Evolutionary conservation across 2,888 invertebrate species (phyloP).

Genomic region (Watsonalla cultraria): DNA sequence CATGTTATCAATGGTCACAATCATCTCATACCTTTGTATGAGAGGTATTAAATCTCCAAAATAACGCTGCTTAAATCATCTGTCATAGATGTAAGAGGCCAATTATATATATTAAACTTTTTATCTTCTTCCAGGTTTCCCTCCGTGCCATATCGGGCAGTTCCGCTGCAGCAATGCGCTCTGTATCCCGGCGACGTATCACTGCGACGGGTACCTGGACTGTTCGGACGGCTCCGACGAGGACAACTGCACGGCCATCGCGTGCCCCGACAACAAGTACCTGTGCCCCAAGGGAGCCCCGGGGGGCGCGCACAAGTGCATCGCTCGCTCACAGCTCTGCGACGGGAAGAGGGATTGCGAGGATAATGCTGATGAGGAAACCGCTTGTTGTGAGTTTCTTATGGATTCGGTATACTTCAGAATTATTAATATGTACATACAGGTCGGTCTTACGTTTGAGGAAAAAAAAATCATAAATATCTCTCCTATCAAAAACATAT

Average conservation of each 20-base stretch:
- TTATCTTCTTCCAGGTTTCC: slow-evolving; percentile 84
- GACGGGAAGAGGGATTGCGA: slow-evolving; percentile 94
- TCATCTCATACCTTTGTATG: no score
- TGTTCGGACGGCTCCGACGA: slow-evolving; percentile 96
- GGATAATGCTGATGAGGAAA: slow-evolving; percentile 93
- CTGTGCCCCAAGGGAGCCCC: slow-evolving; percentile 87
- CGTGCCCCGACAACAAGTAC: slow-evolving; percentile 94
- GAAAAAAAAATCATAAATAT: no score
- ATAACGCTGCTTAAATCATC: no score
- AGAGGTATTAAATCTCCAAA: no score
- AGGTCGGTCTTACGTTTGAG: no score
- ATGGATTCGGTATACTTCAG: slow-evolving; percentile 8
- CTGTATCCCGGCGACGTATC: slow-evolving; percentile 93
- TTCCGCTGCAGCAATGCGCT: slow-evolving; percentile 95
- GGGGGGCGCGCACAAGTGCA: slow-evolving; percentile 89
- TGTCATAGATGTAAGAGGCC: no score
- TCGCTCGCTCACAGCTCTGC: slow-evolving; percentile 91
- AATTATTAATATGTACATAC: no score
- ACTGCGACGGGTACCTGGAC: slow-evolving; percentile 92
- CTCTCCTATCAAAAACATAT: no score
- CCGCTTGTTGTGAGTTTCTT: slow-evolving; percentile 88
- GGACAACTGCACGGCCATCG: slow-evolving; percentile 90
- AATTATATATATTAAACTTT: no score
- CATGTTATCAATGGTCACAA: no score
- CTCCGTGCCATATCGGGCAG: slow-evolving; percentile 92